Evolutionary conservation across 2,113 vertebrate genomes (phyloP), one percentile per base, ranked within the genome.

Genomic region (Sterna hirundo): DNA sequence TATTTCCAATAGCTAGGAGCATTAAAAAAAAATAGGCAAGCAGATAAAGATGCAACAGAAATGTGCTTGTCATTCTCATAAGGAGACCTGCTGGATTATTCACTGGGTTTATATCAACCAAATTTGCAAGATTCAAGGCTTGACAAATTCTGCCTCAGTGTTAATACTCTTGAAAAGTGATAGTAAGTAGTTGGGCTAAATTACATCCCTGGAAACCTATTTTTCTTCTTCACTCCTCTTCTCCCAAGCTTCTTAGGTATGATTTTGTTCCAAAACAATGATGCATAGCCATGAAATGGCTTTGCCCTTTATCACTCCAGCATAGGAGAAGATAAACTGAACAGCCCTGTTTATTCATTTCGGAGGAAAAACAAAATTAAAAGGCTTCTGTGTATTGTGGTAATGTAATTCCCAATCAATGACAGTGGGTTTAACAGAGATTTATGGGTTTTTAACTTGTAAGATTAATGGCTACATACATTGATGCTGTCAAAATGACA

Each of bases 381-480:
- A 97, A 96, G 88, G 95, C 95, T 96, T 93, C 94, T 98, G 92
- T 96, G 95, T 84, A 61, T 90, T 91, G 94, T 96, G 90, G 92
- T 96, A 93, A 92, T 96, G 93, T 89, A 95, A 96, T 96, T 85
- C 91, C 91, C 96, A 94, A 97, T 97, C 93, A 93, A 60, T 97
- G 97, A 88, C 92, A 89, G 93, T 72, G 58, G 58, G 62, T 90
- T 97, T 92, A 97, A 94, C 84, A 92, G 88, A 94, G 96, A 97
- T 95, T 93, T 92, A 98, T 97, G 95, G 71, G 79, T 75, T 97
- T 97, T 97, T 95, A 96, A 94, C 96, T 96, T 86, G 85, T 66
- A 86, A 96, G 96, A 97, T 96, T 93, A 97, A 97, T 97, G 96
- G 51, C 86, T 82, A 4, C 78, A 79, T 86, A 19, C 86, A 91